Conservation (phyloP, 2,888 invertebrate genomes). For the Leptarthrus brevirostris region DNA sequence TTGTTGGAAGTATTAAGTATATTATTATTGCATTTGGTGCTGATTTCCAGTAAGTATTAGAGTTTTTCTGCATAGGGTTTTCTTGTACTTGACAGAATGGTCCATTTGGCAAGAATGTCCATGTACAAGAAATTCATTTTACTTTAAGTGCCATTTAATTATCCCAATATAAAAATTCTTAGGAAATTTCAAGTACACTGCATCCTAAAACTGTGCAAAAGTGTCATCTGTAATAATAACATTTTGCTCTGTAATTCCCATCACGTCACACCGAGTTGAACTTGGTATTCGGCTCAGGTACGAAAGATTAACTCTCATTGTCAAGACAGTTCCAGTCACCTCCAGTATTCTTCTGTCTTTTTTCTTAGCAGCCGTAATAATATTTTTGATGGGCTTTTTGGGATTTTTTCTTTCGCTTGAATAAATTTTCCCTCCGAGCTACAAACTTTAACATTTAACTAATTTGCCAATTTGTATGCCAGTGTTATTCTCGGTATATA, state of each 20-base stretch:
- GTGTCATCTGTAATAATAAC: constrained; percentile 10
- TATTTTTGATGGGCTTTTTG: constrained; percentile 18
- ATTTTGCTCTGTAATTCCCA: not conserved
- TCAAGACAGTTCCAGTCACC: constrained; percentile 23
- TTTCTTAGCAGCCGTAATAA: constrained; percentile 24
- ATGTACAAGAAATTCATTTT: too few relatives aligned
- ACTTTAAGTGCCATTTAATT: not conserved
- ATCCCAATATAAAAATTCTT: not conserved
- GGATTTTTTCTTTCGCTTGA: too few relatives aligned
- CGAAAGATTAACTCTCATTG: constrained; percentile 29
- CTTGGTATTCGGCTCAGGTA: constrained; percentile 26
- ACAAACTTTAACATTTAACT: constrained; percentile 6
- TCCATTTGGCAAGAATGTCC: too few relatives aligned
- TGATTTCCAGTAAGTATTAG: too few relatives aligned
- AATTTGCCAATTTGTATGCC: constrained; percentile 30
- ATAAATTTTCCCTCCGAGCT: not conserved
- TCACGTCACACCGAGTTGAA: not conserved
- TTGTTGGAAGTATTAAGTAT: too few relatives aligned
- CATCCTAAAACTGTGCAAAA: not conserved
- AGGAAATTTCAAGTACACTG: constrained; percentile 4
- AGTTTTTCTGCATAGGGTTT: too few relatives aligned
- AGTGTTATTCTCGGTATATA: constrained; percentile 2
- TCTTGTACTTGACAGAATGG: too few relatives aligned
- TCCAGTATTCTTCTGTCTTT: not conserved
- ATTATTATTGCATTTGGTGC: too few relatives aligned